A percentile compares a stretch with the other conserved stretches of the same genome.
Conservation (phyloP, 2,113 vertebrate genomes). For the Percopsis transmontana region DNA sequence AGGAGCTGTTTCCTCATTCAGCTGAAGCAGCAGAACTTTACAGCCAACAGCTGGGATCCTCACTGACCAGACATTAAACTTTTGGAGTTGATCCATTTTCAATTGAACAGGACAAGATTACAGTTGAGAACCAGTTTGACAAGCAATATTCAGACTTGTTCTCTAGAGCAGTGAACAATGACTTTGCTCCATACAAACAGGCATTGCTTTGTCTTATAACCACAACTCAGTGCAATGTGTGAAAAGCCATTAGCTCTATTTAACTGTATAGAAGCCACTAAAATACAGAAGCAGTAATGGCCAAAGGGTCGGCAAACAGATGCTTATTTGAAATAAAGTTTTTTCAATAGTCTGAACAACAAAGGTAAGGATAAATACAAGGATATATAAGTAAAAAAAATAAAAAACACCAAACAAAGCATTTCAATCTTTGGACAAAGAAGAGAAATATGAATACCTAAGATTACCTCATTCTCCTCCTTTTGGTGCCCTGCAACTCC, state of each 20-base stretch:
- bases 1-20: neutral
- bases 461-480: neutral
- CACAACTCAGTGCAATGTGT: neutral
- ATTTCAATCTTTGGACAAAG: neutral
- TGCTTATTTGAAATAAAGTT: constrained; percentile 1
- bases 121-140: neutral
- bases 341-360: neutral
- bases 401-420: neutral
- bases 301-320: constrained; percentile 1
- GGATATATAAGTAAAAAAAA: too few species aligned
- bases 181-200: neutral
- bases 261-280: neutral
- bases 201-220: neutral
- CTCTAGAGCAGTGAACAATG: neutral
- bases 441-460: neutral
- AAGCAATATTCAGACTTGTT: neutral
- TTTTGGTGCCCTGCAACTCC: neutral
- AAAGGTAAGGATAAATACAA: neutral
- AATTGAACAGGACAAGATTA: neutral
- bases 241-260: neutral
- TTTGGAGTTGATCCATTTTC: neutral
- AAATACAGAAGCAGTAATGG: constrained; percentile 1
- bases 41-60: neutral
- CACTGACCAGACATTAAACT: neutral
- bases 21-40: neutral